Evolutionary conservation across 2,888 invertebrate species (phyloP), one percentile per base, ranked within the genome.

Genomic region (Phyllotreta cruciferae): DNA sequence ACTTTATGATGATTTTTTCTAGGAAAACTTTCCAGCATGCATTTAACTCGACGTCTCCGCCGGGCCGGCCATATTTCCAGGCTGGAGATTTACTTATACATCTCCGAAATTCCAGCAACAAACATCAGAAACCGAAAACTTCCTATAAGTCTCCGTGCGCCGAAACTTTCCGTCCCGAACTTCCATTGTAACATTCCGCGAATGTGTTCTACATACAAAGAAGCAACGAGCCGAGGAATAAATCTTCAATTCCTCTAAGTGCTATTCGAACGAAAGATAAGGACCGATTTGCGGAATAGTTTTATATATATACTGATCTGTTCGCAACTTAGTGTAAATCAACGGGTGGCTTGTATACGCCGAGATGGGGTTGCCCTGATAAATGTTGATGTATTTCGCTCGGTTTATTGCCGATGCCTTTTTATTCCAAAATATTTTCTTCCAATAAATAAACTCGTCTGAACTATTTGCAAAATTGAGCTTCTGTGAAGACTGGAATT

Each of bases 261-360:
- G 60, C 64, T 56, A 50, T 64, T 64, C 64, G 56, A 56, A 55
- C 39, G 39, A 50, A 56, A 64, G 64, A 64, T 64, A 56, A 60
- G 56, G 52, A 56, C 60, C 44, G 64, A 52, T 65, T 58, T 50
- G 54, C 41, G 50, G 58, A 58, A 65, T 65, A 65, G 65, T 62
- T 65, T 62, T 65, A 62, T 65, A 60, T 57, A 49, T 60, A 55
- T 58, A 65, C 62, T 65, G 62, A 58, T 65, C 62, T 65, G 61
- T 62, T 65, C 39, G 52, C 50, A 64, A 56, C 61, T 61, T 57
- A 65, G 58, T 57, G 58, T 65, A 65, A 65, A 65, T 65, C 62
- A 65, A 58, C 47, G 58, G 47, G 36, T 39, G 10, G 57, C 38
- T 44, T 56, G 39, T 52, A 45, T 7, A 44, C 24, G 38, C 39